Base-by-base conservation (phyloP, 2,113 vertebrate species). In the Donacobius atricapilla region DNA sequence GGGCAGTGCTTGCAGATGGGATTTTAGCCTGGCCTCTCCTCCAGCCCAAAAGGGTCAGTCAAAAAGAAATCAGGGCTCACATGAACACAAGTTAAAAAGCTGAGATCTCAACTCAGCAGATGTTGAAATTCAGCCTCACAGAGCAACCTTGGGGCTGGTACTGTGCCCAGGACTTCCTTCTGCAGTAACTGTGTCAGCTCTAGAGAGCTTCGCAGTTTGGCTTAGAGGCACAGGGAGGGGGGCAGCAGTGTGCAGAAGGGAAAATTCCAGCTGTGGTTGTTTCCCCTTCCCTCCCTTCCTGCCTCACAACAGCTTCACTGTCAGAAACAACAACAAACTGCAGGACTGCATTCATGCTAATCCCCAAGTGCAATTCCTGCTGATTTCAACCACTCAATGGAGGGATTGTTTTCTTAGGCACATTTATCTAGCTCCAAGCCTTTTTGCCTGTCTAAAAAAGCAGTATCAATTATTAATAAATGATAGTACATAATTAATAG, bases 381-480 rank as follows among this genome's bases (percentile, higher is more conserved):
- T 19, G 5, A 47, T 82, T 79, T 47, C 82, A 76, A 39, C 18
- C n/a, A 21, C 48, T 90, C 10, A 2, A 7, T 42, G 11, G 4
- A 57, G 15, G 58, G 39, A 53, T 60, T 1, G 0, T 77, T 87
- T 90, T 68, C 69, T 71, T 40, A 44, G 33, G 69, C 13, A 56
- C 39, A 24, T 76, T 88, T 78, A 77, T 72, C 57, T 39, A 91
- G 33, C 50, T 86, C 48, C 35, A 68, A 94, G 65, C 24, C 65
- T 9, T n/a, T 86, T 4, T 64, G 39, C n/a, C 60, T 11, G 3
- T 20, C 66, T 80, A 57, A 82, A 80, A 94, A 92, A 71, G 27
- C 61, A 81, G 3, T 51, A 76, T 96, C n/a, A 79, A 95, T 95
- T 92, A 96, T 78, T 93, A 86, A 95, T 50, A 92, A 77, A 39